These are phyloP conservation scores for Zelostemma sp. DNA, from an alignment of 1,140 invertebrate genomes.

Conservation along the genomic window DNA sequence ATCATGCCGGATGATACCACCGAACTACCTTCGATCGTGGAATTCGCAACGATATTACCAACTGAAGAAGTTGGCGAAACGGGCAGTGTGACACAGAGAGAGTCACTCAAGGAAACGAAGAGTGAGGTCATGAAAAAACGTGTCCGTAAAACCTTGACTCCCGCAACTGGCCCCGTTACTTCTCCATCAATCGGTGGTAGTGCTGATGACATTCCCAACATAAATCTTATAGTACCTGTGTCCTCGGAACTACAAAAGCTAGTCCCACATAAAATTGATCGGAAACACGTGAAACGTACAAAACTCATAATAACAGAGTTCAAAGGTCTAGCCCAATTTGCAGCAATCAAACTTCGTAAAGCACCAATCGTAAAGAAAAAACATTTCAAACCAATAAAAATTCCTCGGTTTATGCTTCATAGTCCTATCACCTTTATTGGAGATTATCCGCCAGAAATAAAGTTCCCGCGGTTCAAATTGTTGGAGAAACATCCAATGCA, in stretches of 20 bases:
- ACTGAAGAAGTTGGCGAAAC: no score
- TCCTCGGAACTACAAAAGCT: constrained; percentile 54
- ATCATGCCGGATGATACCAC: no score
- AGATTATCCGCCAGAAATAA: constrained; percentile 73
- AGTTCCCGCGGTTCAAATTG: constrained; percentile 67
- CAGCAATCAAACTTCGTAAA: constrained; percentile 76
- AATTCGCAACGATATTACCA: no score
- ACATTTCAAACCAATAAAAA: constrained; percentile 64
- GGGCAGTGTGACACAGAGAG: no score
- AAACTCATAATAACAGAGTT: constrained; percentile 65
- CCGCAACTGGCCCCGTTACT: no score
- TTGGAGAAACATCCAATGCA: constrained; percentile 73
- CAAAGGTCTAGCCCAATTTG: constrained; percentile 71
- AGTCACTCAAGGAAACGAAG: no score
- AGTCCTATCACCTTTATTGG: constrained; percentile 74
- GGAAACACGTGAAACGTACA: constrained; percentile 64
- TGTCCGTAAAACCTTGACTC: no score
- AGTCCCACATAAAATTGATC: constrained; percentile 63
- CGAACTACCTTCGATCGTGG: no score
- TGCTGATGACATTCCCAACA: no score
- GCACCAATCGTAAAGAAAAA: constrained; percentile 68
- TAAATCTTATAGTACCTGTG: no score
- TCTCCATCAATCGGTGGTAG: no score
- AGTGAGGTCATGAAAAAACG: no score
- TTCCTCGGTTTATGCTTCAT: constrained; percentile 77